Conservation (phyloP, 2,888 invertebrate genomes). For the Cataglyphis altisquamis region DNA sequence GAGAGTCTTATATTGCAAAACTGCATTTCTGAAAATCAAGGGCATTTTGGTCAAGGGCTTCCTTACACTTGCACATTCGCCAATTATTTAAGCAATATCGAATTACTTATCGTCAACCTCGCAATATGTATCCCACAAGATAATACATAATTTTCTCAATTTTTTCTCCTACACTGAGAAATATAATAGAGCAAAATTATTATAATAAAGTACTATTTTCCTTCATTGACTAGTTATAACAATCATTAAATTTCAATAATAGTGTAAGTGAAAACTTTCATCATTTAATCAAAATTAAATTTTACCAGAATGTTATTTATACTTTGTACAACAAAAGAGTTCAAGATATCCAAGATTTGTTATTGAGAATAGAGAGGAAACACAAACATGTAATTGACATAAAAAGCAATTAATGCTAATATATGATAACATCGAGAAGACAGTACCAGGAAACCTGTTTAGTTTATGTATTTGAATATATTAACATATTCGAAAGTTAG, state of each 20-base stretch:
- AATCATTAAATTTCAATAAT: conserved; percentile 7
- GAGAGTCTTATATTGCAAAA: conserved; percentile 48
- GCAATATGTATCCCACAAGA: conserved; percentile 21
- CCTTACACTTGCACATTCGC: background rate
- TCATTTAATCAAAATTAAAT: background rate
- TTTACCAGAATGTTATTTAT: background rate
- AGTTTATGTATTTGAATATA: background rate
- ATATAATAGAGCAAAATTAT: conserved; percentile 10
- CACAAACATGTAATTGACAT: background rate
- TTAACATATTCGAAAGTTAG: conserved; percentile 42
- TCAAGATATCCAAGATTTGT: background rate
- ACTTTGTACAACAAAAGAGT: background rate
- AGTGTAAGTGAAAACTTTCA: background rate
- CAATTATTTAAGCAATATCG: conserved; percentile 26
- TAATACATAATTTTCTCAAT: conserved; percentile 22
- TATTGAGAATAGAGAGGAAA: background rate
- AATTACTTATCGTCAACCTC: conserved; percentile 28
- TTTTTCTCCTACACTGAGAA: background rate
- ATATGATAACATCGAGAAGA: conserved; percentile 6
- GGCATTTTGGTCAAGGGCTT: conserved; percentile 55
- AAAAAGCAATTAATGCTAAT: conserved; percentile 20
- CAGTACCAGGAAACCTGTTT: background rate
- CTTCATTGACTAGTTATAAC: background rate
- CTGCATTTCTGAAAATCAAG: conserved; percentile 49
- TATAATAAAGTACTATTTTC: background rate